These are phyloP conservation scores for Trimorus sp. DNA, from an alignment of 2,888 invertebrate species.

Conservation along the genomic window DNA sequence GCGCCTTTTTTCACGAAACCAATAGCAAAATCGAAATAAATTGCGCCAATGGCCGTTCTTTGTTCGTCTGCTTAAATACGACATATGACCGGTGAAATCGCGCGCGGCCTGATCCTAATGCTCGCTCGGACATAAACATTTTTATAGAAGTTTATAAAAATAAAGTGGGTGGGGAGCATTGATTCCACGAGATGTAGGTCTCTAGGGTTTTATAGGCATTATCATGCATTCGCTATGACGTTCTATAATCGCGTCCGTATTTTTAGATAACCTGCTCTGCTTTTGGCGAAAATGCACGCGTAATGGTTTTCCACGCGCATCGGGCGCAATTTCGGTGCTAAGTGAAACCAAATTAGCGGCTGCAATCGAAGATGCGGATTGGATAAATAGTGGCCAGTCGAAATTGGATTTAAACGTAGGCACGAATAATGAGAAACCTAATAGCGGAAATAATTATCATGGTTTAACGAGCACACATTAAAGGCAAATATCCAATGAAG, in stretches of 20 bases:
- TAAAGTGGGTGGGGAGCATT: slow-evolving; percentile 26
- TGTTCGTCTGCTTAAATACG: slow-evolving; percentile 33
- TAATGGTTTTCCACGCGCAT: slow-evolving; percentile 1
- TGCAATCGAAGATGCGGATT: not conserved
- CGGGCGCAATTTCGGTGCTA: not conserved
- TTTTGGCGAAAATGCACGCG: slow-evolving; percentile 7
- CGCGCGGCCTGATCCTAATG: slow-evolving; percentile 19
- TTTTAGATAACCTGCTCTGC: slow-evolving; percentile 44
- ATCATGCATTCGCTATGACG: slow-evolving; percentile 32
- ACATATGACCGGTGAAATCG: slow-evolving; percentile 38
- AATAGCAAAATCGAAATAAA: slow-evolving; percentile 57
- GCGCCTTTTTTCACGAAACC: slow-evolving; percentile 39
- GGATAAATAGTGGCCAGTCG: not conserved
- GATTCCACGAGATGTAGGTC: slow-evolving; percentile 43
- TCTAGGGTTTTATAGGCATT: slow-evolving; percentile 37
- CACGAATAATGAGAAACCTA: not conserved
- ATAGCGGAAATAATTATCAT: slow-evolving; percentile 27
- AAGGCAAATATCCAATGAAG: slow-evolving; percentile 30
- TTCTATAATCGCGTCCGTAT: slow-evolving; percentile 36
- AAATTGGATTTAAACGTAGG: slow-evolving; percentile 21
- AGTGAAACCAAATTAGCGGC: slow-evolving; percentile 4
- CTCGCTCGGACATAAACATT: slow-evolving; percentile 34
- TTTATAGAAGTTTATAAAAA: slow-evolving; percentile 45
- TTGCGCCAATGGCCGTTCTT: slow-evolving; percentile 28
- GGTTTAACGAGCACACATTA: slow-evolving; percentile 26